These are phyloP conservation scores for Heterodera carotae DNA, from an alignment of 1,140 invertebrate genomes.

Conservation along the genomic window DNA sequence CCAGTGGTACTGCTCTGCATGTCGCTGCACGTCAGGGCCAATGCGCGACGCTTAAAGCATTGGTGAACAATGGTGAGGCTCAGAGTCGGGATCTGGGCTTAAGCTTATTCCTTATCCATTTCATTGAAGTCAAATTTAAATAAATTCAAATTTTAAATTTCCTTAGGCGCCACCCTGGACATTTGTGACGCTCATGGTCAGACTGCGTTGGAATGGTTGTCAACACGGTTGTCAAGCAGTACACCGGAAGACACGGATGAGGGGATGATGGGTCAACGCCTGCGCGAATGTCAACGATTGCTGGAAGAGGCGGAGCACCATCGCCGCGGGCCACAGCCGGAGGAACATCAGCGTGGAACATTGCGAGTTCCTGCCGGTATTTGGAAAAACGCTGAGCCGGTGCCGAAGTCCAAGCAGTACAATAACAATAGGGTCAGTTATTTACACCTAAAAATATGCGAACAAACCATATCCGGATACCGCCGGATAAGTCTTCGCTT, in stretches of 20 bases:
- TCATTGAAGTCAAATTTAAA: too few species aligned
- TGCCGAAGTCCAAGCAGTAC: background rate
- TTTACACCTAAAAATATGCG: background rate
- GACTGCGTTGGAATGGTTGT: constrained; percentile 21
- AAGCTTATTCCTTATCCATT: too few species aligned
- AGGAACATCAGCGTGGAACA: background rate
- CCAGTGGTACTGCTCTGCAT: constrained; percentile 86
- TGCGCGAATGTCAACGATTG: constrained; percentile 1
- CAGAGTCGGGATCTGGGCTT: too few species aligned
- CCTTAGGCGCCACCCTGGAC: background rate
- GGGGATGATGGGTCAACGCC: background rate
- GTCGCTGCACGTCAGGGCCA: constrained; percentile 92
- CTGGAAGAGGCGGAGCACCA: background rate
- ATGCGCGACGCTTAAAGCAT: constrained; percentile 80
- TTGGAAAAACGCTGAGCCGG: background rate
- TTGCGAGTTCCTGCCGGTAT: background rate
- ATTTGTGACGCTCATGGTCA: constrained; percentile 10
- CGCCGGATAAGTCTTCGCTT: too few species aligned
- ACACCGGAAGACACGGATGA: background rate
- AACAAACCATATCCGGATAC: too few species aligned
- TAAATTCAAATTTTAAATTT: background rate
- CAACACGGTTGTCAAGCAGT: background rate
- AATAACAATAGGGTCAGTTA: background rate
- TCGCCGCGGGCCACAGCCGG: background rate
- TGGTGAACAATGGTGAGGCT: constrained; percentile 72